Percentiles rank a stretch among this genome's conserved stretches.
phyloP scores from a whole-genome alignment of 2,888 invertebrate species.

The Synanthedon tipuliformis region DNA sequence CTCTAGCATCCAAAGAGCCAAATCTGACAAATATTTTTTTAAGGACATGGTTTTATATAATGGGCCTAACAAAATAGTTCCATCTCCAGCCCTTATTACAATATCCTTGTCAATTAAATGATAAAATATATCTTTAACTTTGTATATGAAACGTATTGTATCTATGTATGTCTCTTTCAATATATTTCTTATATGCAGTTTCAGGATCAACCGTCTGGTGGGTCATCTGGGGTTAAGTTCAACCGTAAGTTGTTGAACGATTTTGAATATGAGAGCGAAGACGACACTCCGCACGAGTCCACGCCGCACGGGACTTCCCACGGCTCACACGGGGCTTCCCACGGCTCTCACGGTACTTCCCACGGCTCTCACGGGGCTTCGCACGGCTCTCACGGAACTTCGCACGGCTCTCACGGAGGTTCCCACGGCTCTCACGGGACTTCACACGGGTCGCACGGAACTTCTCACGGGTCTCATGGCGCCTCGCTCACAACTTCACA shows the following conservation, averaged over 20 bases:
- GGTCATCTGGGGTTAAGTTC: conserved; percentile 73
- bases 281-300: conserved; percentile 73
- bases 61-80: too few species aligned
- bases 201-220: conserved; percentile 47
- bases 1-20: too few species aligned
- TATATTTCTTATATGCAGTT: conserved; percentile 25
- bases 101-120: too few species aligned
- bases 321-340: conserved; percentile 8
- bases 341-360: conserved; percentile 9
- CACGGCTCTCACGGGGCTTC: conserved; percentile 9
- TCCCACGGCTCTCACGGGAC: conserved; percentile 7
- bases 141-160: neutral
- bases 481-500: conserved; percentile 3
- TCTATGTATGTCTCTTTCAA: neutral
- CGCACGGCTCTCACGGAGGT: conserved; percentile 18
- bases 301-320: conserved; percentile 8
- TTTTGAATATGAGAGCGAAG: conserved; percentile 93
- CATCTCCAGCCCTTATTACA: too few species aligned
- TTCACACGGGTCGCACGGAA: conserved; percentile 9
- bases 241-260: conserved; percentile 83
- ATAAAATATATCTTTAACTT: neutral
- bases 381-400: conserved; percentile 69
- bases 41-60: too few species aligned
- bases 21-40: too few species aligned
- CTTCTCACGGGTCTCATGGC: neutral